Conservation (phyloP, 2,113 vertebrate genomes). For the Pampusana beccarii region DNA sequence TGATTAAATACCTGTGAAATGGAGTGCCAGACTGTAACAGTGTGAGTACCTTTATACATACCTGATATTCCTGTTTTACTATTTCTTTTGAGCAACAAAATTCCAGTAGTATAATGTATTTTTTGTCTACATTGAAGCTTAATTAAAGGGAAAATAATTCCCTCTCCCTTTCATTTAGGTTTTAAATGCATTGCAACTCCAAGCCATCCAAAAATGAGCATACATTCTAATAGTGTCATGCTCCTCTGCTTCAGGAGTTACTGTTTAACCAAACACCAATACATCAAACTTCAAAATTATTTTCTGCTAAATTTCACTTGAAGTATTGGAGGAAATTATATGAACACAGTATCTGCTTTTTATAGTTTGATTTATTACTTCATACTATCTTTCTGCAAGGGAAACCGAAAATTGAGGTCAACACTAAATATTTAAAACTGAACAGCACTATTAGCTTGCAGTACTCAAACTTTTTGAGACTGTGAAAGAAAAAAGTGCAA, state of each 20-base stretch:
- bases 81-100: not conserved
- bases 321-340: conserved; percentile 1
- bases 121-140: not conserved
- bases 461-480: not conserved
- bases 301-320: conserved; percentile 53
- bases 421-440: not conserved
- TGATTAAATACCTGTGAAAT: conserved; percentile 2
- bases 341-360: not conserved
- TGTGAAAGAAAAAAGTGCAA: not conserved
- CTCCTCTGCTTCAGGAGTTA: not conserved
- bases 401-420: not conserved
- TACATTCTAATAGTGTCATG: not conserved
- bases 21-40: not conserved
- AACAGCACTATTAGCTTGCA: not conserved
- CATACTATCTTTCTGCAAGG: not conserved
- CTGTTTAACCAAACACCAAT: conserved; percentile 13
- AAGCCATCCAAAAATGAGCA: not conserved
- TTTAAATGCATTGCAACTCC: not conserved
- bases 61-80: not conserved
- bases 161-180: not conserved
- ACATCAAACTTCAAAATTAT: conserved; percentile 28
- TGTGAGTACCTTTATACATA: not conserved
- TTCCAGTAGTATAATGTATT: not conserved
- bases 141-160: not conserved
- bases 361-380: conserved; percentile 36